phyloP scores from a whole-genome alignment of 2,113 vertebrate genomes.

The Otus sunia region DNA sequence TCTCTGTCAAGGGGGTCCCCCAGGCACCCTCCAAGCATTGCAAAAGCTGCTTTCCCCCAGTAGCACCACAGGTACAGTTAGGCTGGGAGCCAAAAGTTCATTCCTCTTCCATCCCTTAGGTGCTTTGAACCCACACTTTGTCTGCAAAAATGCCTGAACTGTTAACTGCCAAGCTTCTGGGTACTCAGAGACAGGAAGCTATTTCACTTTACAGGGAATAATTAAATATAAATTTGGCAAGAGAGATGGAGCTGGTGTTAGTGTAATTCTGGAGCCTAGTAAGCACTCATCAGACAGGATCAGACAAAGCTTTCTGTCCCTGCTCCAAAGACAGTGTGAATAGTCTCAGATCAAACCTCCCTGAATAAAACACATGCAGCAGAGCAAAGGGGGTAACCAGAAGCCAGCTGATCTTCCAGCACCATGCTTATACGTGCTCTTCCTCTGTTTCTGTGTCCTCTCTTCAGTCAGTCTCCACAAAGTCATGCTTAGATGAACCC shows the following conservation, averaged over 20 bases:
- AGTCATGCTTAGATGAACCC: not conserved
- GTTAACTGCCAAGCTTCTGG: slow-evolving; percentile 34
- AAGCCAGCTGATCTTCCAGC: not conserved
- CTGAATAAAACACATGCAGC: not conserved
- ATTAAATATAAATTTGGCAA: slow-evolving; percentile 43
- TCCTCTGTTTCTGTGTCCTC: not conserved
- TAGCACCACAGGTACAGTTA: not conserved
- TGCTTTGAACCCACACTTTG: not conserved
- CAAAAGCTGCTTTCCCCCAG: not conserved
- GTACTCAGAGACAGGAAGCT: slow-evolving; percentile 21
- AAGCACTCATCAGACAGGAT: not conserved
- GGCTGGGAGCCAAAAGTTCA: not conserved
- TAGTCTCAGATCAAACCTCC: not conserved
- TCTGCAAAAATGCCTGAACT: slow-evolving; percentile 14
- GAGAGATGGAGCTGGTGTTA: not conserved
- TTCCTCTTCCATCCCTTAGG: not conserved
- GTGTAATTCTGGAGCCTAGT: not conserved
- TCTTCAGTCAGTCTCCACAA: not conserved
- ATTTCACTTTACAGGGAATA: slow-evolving; percentile 16
- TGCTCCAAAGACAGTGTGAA: not conserved
- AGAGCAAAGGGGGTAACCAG: not conserved
- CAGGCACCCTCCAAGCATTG: not conserved
- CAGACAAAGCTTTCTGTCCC: not conserved
- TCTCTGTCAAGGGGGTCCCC: not conserved
- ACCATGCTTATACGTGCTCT: not conserved